phyloP scores from a whole-genome alignment of 2,888 invertebrate species.

The Dicranocentrus wangi region DNA sequence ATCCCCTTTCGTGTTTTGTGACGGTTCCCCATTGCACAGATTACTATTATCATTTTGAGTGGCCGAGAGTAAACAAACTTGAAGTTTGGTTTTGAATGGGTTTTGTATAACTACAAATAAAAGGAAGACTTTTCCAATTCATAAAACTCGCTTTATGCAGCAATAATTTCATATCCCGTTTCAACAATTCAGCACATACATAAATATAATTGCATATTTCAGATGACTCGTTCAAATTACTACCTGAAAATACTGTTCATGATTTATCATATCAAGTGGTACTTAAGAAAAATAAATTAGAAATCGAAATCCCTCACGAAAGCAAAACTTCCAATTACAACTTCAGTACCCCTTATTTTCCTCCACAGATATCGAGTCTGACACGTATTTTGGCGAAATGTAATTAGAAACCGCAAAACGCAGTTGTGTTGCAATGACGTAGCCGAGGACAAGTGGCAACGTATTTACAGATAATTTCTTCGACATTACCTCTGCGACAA shows the following conservation, averaged over 20 bases:
- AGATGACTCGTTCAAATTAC: too few species aligned
- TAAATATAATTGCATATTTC: too few species aligned
- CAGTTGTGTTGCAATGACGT: constrained; percentile 1
- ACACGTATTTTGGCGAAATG: constrained; percentile 2
- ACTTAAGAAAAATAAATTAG: constrained; percentile 1
- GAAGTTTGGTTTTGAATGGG: constrained; percentile 29
- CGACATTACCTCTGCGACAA: neutral
- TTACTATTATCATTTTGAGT: constrained; percentile 22
- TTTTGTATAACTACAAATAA: too few species aligned
- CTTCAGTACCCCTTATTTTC: neutral
- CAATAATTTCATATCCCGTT: too few species aligned
- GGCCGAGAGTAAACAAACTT: constrained; percentile 19
- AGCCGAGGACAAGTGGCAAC: neutral
- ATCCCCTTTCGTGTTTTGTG: constrained; percentile 6
- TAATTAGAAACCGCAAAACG: constrained; percentile 3
- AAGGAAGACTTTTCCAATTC: too few species aligned
- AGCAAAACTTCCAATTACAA: neutral
- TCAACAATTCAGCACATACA: too few species aligned
- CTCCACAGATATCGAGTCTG: neutral
- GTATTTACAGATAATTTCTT: neutral
- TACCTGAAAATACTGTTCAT: too few species aligned
- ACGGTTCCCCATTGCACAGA: constrained; percentile 12
- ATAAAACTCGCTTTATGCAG: too few species aligned
- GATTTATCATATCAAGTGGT: too few species aligned
- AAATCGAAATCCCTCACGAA: constrained; percentile 7